Evolutionary conservation across 2,888 invertebrate genomes (phyloP).

Genomic region (Pyrrhosoma nymphula): DNA sequence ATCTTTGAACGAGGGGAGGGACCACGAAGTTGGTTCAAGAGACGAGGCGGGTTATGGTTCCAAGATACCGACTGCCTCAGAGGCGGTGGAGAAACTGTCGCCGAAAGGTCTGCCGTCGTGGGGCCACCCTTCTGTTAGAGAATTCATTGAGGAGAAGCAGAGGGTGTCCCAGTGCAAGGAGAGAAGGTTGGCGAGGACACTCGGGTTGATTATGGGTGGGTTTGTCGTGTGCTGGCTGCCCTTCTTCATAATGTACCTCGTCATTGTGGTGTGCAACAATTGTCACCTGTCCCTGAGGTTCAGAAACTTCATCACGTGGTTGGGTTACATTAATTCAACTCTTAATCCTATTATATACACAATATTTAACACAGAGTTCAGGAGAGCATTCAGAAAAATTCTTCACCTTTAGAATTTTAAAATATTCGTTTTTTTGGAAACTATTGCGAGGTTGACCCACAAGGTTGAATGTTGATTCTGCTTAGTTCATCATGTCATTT

Average conservation of each 20-base stretch:
- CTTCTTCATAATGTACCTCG: background rate
- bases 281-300: background rate
- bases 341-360: background rate
- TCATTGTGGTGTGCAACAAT: background rate
- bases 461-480: no score
- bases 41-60: no score
- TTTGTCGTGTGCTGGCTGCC: conserved; percentile 1
- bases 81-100: background rate
- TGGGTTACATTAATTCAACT: background rate
- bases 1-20: background rate
- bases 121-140: background rate
- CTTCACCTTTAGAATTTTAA: background rate
- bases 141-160: background rate
- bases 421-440: no score
- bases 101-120: background rate
- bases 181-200: background rate
- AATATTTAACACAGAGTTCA: background rate
- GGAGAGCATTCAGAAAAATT: background rate
- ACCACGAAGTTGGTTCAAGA: no score
- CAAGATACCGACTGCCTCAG: background rate
- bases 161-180: background rate
- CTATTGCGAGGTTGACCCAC: no score
- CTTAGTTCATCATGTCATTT: no score
- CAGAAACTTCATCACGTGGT: background rate
- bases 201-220: background rate